Conservation (phyloP, 2,797 vertebrate genomes). For the Calcarius lapponicus region DNA sequence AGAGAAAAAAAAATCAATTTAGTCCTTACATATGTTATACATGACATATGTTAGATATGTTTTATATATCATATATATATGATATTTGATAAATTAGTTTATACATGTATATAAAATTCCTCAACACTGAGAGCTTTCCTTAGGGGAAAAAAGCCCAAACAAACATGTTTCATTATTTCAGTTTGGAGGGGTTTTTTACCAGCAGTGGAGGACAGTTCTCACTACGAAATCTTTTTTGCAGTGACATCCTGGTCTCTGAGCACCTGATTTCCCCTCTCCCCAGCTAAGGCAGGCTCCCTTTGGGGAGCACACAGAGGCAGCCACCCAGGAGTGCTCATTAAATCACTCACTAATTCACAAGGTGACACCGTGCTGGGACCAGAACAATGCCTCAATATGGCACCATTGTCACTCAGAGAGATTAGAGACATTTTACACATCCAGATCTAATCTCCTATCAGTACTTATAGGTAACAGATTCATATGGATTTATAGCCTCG, state of each 20-base stretch:
- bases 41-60: too few species aligned
- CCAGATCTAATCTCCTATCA: not conserved
- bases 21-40: not conserved
- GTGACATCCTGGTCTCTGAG: not conserved
- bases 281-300: not conserved
- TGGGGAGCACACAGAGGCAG: not conserved
- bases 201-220: fast-evolving
- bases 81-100: too few species aligned
- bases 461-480: slow-evolving; percentile 11
- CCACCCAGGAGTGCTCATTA: not conserved
- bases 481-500: not conserved
- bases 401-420: fast-evolving
- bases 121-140: not conserved
- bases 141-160: not conserved
- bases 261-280: not conserved
- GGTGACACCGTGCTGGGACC: not conserved
- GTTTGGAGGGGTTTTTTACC: fast-evolving
- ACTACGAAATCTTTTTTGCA: not conserved
- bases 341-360: not conserved
- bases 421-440: not conserved
- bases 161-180: not conserved
- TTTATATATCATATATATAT: too few species aligned
- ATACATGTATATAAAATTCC: not conserved
- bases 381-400: not conserved
- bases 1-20: not conserved